Conservation (phyloP, 2,113 vertebrate species). For the Anolis sagrei region DNA sequence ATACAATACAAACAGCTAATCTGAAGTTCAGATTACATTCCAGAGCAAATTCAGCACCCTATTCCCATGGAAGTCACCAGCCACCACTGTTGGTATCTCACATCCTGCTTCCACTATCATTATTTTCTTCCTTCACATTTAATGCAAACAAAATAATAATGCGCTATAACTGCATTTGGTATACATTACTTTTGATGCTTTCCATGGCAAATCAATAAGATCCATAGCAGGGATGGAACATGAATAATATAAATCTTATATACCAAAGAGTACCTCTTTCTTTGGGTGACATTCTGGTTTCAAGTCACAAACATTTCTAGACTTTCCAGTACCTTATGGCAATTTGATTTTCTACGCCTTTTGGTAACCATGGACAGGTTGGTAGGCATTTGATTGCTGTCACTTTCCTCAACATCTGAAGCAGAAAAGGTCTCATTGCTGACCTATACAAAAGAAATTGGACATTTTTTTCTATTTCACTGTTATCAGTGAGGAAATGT, state of each 20-base stretch:
- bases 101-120: not conserved
- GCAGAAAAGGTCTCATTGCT: conserved; percentile 34
- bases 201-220: not conserved
- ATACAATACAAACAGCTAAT: no score
- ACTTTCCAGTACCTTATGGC: conserved; percentile 57
- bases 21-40: no score
- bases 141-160: not conserved
- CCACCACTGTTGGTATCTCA: not conserved
- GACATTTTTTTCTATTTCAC: not conserved
- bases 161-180: not conserved
- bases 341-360: conserved; percentile 64
- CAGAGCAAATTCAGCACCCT: no score
- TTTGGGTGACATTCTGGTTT: conserved; percentile 6
- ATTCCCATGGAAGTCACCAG: no score
- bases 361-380: conserved; percentile 68
- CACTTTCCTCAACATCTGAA: conserved; percentile 32
- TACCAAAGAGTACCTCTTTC: conserved; percentile 53
- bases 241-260: not conserved
- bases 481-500: no score
- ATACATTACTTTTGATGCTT: not conserved
- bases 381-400: conserved; percentile 14
- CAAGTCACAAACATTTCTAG: conserved; percentile 22
- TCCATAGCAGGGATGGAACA: not conserved
- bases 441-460: conserved; percentile 58
- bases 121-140: not conserved